Evolutionary conservation across 2,888 invertebrate genomes (phyloP).

Genomic region (Ctena decussata): DNA sequence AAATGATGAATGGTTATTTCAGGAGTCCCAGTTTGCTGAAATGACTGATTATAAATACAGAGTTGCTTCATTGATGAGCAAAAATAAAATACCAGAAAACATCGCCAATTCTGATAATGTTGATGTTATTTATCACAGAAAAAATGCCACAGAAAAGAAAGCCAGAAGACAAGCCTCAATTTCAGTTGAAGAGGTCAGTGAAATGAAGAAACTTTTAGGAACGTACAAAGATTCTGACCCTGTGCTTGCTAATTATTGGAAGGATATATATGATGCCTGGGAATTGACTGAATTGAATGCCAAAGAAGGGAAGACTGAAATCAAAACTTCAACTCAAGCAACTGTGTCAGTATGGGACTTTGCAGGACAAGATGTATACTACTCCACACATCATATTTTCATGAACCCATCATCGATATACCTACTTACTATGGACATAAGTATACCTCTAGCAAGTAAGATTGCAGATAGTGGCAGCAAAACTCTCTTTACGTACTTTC

Average conservation of each 20-base stretch:
- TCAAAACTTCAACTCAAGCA: neutral
- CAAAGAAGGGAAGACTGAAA: neutral
- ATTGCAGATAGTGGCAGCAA: slow-evolving; percentile 16
- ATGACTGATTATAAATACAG: slow-evolving; percentile 12
- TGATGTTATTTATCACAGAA: neutral
- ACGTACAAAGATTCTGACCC: slow-evolving; percentile 3
- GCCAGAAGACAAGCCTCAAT: neutral
- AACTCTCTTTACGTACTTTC: slow-evolving; percentile 21
- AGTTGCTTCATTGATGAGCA: slow-evolving; percentile 4
- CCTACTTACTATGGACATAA: slow-evolving; percentile 50
- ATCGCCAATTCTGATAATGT: neutral
- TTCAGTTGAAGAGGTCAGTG: neutral
- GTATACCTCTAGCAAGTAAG: slow-evolving; percentile 1
- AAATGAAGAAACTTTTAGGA: neutral
- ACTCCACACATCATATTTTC: slow-evolving; percentile 60
- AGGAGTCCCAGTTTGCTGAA: neutral
- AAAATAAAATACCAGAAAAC: neutral
- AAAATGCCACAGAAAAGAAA: neutral
- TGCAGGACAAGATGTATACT: slow-evolving; percentile 52
- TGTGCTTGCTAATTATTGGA: neutral
- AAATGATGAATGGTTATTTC: slow-evolving; percentile 27
- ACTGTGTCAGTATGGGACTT: slow-evolving; percentile 57
- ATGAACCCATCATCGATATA: slow-evolving; percentile 52
- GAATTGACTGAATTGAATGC: neutral
- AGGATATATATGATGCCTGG: neutral